These are phyloP conservation scores for Megalopta genalis DNA, from an alignment of 1,140 invertebrate species.

Conservation along the genomic window DNA sequence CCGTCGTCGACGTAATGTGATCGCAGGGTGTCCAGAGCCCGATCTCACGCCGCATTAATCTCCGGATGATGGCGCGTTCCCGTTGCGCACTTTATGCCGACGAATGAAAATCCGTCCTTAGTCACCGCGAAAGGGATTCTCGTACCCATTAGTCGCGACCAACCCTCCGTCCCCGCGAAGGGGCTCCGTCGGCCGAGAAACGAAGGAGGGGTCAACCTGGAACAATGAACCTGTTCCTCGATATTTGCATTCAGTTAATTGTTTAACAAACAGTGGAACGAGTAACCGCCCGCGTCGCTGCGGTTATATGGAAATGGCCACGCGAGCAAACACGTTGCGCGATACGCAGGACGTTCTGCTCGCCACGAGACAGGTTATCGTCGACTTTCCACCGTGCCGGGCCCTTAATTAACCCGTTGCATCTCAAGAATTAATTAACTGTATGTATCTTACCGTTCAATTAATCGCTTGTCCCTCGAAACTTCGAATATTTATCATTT, in stretches of 20 bases:
- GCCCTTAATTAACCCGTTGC: too few relatives aligned
- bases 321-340: too few relatives aligned
- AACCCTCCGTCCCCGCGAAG: background rate
- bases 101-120: slow-evolving; percentile 7
- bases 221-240: too few relatives aligned
- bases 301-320: too few relatives aligned
- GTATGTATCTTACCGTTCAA: too few relatives aligned
- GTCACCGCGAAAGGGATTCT: background rate
- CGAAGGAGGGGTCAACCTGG: background rate
- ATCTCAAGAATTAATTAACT: too few relatives aligned
- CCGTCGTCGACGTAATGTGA: background rate
- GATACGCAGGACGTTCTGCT: background rate
- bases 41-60: slow-evolving; percentile 33
- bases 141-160: background rate
- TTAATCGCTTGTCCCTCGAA: too few relatives aligned
- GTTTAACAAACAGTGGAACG: slow-evolving; percentile 31
- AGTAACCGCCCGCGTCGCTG: too few relatives aligned
- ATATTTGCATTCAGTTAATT: slow-evolving; percentile 37
- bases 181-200: too few relatives aligned
- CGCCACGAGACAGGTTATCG: slow-evolving; percentile 32
- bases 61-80: slow-evolving; percentile 9
- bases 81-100: slow-evolving; percentile 2
- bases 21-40: background rate
- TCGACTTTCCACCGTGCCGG: slow-evolving; percentile 10
- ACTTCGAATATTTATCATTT: too few relatives aligned